phyloP scores from a whole-genome alignment of 2,888 invertebrate species.

The Myopa testacea region DNA sequence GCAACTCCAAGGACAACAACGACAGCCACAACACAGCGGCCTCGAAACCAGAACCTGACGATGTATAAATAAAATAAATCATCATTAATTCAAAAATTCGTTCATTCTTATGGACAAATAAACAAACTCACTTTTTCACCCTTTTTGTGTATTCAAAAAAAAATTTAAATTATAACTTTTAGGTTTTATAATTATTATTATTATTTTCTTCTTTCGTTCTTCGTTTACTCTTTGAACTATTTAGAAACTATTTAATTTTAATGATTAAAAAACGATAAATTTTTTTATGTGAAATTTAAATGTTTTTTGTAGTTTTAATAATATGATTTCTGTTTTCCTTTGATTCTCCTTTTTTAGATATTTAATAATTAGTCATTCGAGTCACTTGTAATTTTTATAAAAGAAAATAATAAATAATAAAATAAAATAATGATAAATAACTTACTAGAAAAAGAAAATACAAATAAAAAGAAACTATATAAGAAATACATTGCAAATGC shows the following conservation, averaged over 20 bases:
- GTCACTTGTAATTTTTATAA: slow-evolving; percentile 37
- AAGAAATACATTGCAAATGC: not conserved
- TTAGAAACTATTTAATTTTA: slow-evolving; percentile 14
- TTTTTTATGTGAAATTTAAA: slow-evolving; percentile 24
- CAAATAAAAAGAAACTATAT: not conserved
- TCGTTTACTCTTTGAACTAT: not conserved
- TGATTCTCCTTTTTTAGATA: slow-evolving; percentile 4
- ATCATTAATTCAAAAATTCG: not conserved
- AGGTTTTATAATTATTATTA: slow-evolving; percentile 14
- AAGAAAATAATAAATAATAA: slow-evolving; percentile 1
- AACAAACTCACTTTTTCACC: not conserved
- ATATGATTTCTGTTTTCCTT: slow-evolving; percentile 21
- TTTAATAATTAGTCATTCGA: slow-evolving; percentile 31
- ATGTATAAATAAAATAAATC: slow-evolving; percentile 55
- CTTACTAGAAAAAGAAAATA: not conserved
- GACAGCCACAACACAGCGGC: slow-evolving; percentile 50
- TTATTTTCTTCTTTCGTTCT: not conserved
- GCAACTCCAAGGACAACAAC: slow-evolving; percentile 51
- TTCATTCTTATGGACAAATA: slow-evolving; percentile 29
- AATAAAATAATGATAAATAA: not conserved
- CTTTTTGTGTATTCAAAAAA: slow-evolving; percentile 14
- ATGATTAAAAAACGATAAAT: not conserved
- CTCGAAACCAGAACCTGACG: slow-evolving; percentile 59
- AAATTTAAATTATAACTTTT: slow-evolving; percentile 20
- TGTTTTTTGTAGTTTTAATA: slow-evolving; percentile 31